Evolutionary conservation across 2,113 vertebrate species (phyloP).

Genomic region (Machaerirhynchus nigripectus): DNA sequence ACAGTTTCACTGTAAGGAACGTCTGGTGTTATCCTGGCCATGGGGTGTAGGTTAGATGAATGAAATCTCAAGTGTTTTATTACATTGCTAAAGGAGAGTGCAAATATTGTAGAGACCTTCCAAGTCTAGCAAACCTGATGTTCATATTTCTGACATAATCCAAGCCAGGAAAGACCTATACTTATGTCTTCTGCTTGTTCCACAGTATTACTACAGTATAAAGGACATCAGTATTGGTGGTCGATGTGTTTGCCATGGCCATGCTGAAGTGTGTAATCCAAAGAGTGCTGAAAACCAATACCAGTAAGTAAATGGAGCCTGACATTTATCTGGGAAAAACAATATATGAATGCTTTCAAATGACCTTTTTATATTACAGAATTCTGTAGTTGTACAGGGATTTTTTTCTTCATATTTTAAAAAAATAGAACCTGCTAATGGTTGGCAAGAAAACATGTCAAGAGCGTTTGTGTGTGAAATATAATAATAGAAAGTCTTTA

Average conservation of each 20-base stretch:
- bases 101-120: neutral
- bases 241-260: conserved; percentile 89
- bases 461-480: neutral
- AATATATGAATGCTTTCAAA: neutral
- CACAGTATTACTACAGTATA: conserved; percentile 93
- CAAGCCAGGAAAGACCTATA: neutral
- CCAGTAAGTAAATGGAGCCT: conserved; percentile 71
- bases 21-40: neutral
- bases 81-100: neutral
- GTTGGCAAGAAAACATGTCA: neutral
- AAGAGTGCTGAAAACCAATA: conserved; percentile 64
- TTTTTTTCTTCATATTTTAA: neutral
- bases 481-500: neutral
- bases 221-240: conserved; percentile 94
- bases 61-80: neutral
- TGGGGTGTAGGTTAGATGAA: neutral
- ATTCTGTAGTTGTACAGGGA: neutral
- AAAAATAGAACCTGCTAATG: neutral
- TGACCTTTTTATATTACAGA: neutral
- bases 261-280: conserved; percentile 80
- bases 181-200: neutral
- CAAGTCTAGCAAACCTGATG: neutral
- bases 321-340: neutral
- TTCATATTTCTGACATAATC: neutral
- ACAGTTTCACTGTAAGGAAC: neutral